These are phyloP conservation scores for Dryas iulia DNA, from an alignment of 1,140 invertebrate species.

Conservation along the genomic window DNA sequence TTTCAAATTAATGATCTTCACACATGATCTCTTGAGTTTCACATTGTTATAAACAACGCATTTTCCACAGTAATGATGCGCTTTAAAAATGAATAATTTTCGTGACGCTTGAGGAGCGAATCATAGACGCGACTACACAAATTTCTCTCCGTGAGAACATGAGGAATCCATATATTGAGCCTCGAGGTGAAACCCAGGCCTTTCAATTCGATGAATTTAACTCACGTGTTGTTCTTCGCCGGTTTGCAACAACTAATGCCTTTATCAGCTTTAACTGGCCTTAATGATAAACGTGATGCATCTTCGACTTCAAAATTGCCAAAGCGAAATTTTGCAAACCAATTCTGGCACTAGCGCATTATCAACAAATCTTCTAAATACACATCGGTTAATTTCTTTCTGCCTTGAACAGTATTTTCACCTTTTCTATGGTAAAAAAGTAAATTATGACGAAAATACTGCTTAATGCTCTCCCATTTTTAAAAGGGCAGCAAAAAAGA, in stretches of 20 bases:
- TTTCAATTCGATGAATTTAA: not conserved
- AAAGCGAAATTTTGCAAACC: no score
- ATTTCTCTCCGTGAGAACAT: no score
- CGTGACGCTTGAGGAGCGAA: constrained; percentile 14
- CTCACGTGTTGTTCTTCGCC: not conserved
- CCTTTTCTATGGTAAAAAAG: no score
- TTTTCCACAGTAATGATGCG: constrained; percentile 15
- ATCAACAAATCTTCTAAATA: no score
- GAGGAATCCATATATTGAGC: not conserved
- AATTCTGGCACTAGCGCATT: no score
- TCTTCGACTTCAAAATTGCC: not conserved
- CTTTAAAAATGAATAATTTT: constrained; percentile 24
- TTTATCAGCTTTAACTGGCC: not conserved
- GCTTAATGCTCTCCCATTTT: no score
- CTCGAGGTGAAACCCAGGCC: not conserved
- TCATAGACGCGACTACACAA: not conserved
- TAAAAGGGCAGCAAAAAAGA: no score
- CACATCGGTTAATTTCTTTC: no score
- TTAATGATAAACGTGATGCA: no score
- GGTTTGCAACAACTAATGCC: not conserved
- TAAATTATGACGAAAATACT: no score
- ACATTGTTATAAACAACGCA: constrained; percentile 14
- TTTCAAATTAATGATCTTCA: constrained; percentile 15
- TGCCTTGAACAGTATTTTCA: no score
- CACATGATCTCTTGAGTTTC: constrained; percentile 27